Evolutionary conservation across 2,888 invertebrate genomes (phyloP).

Genomic region (Epicampocera succincta): DNA sequence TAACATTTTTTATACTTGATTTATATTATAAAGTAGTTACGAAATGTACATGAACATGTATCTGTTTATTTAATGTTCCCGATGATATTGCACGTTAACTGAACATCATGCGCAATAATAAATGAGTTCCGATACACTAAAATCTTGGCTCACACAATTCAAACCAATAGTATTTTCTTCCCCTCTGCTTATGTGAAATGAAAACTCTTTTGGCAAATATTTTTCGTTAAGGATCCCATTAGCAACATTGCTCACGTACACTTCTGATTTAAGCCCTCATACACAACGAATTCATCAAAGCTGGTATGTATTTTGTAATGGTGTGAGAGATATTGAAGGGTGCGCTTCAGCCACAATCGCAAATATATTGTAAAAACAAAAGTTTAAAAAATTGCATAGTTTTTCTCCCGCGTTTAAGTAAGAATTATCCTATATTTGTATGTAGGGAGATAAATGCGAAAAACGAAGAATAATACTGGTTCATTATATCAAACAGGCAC

Average conservation of each 20-base stretch:
- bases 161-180: neutral
- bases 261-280: conserved; percentile 52
- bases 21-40: too few species aligned
- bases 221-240: conserved; percentile 29
- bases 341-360: neutral
- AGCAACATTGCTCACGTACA: conserved; percentile 47
- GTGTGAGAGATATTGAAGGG: neutral
- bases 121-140: conserved; percentile 8
- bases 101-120: neutral
- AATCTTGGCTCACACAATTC: neutral
- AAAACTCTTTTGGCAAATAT: conserved; percentile 38
- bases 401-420: too few species aligned
- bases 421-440: too few species aligned
- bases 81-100: neutral
- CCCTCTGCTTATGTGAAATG: conserved; percentile 1
- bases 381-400: neutral
- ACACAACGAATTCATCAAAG: conserved; percentile 49
- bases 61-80: neutral
- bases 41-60: too few species aligned
- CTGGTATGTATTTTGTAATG: neutral
- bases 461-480: too few species aligned
- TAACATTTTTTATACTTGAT: too few species aligned
- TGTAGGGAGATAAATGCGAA: too few species aligned
- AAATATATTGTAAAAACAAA: neutral
- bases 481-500: too few species aligned